A percentile compares a stretch with the other conserved stretches of the same genome.
phyloP scores from a whole-genome alignment of 2,888 invertebrate species.

The Eubasilissa splendida region DNA sequence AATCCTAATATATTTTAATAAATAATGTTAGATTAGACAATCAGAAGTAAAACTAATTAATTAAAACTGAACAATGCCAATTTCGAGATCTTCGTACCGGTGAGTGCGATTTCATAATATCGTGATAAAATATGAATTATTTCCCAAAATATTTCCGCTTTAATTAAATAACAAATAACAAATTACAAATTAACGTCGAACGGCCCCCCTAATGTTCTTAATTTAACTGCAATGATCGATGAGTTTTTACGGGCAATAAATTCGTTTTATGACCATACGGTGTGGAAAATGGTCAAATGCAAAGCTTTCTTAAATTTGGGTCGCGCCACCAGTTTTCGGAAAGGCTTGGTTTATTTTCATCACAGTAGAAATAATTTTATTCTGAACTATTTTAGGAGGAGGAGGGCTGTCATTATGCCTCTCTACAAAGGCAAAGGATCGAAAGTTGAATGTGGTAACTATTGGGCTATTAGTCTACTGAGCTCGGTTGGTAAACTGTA shows the following conservation, averaged over 20 bases:
- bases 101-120: constrained; percentile 1
- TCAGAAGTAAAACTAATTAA: too few relatives aligned
- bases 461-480: too few relatives aligned
- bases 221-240: constrained; percentile 46
- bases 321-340: neutral
- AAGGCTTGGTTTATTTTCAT: too few relatives aligned
- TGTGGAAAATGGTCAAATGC: constrained; percentile 26
- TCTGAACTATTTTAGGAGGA: too few relatives aligned
- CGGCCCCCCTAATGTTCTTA: constrained; percentile 27
- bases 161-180: constrained; percentile 37
- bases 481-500: too few relatives aligned
- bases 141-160: constrained; percentile 28
- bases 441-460: too few relatives aligned
- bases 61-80: neutral
- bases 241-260: constrained; percentile 46
- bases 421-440: too few relatives aligned
- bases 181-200: constrained; percentile 27
- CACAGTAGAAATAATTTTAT: too few relatives aligned
- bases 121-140: constrained; percentile 10
- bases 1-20: too few relatives aligned
- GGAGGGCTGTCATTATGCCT: too few relatives aligned
- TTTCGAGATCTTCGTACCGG: neutral
- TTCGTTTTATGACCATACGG: constrained; percentile 39
- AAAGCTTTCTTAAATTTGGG: constrained; percentile 15
- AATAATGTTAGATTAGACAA: too few relatives aligned